Conservation (phyloP, 1,140 invertebrate genomes). For the Anastrepha obliqua region DNA sequence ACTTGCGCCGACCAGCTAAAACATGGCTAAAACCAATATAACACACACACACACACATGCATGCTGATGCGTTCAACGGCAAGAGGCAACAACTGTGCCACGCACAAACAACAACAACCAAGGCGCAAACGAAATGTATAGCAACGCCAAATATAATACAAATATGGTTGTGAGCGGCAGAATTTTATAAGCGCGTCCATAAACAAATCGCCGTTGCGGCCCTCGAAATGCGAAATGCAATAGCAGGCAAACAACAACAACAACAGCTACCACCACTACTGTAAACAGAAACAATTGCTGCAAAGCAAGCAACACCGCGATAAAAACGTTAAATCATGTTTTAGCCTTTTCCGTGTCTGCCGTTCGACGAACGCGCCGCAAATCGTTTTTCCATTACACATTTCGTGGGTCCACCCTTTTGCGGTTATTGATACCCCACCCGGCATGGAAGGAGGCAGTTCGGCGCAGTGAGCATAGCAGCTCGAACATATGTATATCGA, state of each 20-base stretch:
- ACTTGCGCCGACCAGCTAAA: not conserved
- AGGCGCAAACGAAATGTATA: not conserved
- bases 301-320: not conserved
- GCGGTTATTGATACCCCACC: conserved; percentile 73
- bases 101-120: not conserved
- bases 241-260: not conserved
- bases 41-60: not conserved
- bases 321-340: conserved; percentile 18
- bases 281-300: conserved; percentile 12
- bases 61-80: not conserved
- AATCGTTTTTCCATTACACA: not conserved
- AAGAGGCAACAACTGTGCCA: not conserved
- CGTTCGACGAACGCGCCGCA: no score
- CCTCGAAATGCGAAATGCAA: conserved; percentile 32
- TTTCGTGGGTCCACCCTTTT: conserved; percentile 70
- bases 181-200: conserved; percentile 9
- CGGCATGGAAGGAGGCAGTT: not conserved
- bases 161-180: not conserved
- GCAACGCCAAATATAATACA: not conserved
- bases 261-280: not conserved
- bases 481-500: not conserved
- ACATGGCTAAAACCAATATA: not conserved
- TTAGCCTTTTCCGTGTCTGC: not conserved
- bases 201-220: conserved; percentile 11
- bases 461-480: not conserved